Evolutionary conservation across 2,888 invertebrate species (phyloP).

Genomic region (Digitonthophagus gazella): DNA sequence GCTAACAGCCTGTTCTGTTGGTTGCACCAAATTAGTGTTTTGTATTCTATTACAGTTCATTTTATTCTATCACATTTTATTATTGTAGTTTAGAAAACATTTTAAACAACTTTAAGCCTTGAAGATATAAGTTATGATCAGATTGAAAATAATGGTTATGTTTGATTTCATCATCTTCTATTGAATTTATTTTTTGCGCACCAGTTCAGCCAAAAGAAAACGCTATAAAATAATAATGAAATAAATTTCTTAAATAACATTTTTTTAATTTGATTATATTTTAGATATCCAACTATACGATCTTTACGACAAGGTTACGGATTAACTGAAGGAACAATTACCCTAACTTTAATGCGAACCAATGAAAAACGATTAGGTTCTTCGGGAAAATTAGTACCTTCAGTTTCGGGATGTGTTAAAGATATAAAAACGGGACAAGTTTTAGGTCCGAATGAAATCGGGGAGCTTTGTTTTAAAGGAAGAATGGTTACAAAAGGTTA

Average conservation of each 20-base stretch:
- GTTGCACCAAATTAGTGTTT: no score
- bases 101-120: no score
- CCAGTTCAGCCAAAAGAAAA: no score
- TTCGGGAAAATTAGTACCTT: slow-evolving; percentile 62
- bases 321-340: slow-evolving; percentile 71
- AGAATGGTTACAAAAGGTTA: slow-evolving; percentile 63
- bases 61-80: no score
- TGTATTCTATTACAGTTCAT: background rate
- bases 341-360: slow-evolving; percentile 48
- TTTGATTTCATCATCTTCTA: no score
- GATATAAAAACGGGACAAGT: slow-evolving; percentile 61
- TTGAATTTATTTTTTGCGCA: no score
- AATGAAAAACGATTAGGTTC: slow-evolving; percentile 56
- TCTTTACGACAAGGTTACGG: slow-evolving; percentile 72
- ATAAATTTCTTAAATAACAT: slow-evolving; percentile 6
- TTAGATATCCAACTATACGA: slow-evolving; percentile 55
- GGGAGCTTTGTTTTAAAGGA: slow-evolving; percentile 81
- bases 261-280: background rate
- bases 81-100: no score
- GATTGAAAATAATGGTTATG: no score
- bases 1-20: no score
- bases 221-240: background rate
- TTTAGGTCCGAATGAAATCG: slow-evolving; percentile 63
- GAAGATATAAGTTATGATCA: no score
- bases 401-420: slow-evolving; percentile 61